Base-by-base conservation (phyloP, 1,140 invertebrate genomes). In the Neodiprion lecontei region DNA sequence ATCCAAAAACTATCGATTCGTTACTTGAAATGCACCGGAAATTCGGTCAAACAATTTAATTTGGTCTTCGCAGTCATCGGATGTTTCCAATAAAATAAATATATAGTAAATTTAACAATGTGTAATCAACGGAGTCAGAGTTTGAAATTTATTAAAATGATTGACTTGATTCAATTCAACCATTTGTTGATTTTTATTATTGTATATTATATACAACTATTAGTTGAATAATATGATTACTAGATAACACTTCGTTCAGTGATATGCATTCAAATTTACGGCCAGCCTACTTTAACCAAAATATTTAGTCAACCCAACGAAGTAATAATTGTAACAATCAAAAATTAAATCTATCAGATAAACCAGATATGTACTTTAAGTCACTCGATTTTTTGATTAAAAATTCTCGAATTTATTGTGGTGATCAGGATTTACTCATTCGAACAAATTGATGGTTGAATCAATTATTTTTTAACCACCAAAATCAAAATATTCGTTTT, bases 321-420 rank as follows among this genome's bases (percentile, higher is more conserved):
- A 61, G 10, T n/a, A 11, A 61, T 61, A 61, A 61, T 61, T 61
- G 53, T 61, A 11, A 11, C 1, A 61, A 61, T 61, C n/a, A 61
- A 61, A 61, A 61, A 61, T 61, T 11, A 11, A 61, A n/a, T 61
- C 53, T 21, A 0, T 21, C 17, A 21, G 17, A 21, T 21, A n/a
- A 61, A 61, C 53, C n/a, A 61, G n/a, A 11, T 61, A 61, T 61
- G 53, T 61, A n/a, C n/a, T 61, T n/a, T n/a, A n/a, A 61, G n/a
- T 61, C 1, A 61, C n/a, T n/a, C 53, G n/a, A 11, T 61, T 61
- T 11, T 61, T 61, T 1, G 53, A 61, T 61, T 61, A 11, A 61
- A 61, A 61, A 11, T 11, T 11, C 53, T 11, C 10, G n/a, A n/a
- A 61, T 61, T 61, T 61, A n/a, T 61, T 61, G n/a, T 61, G 53